phyloP scores from a whole-genome alignment of 2,888 invertebrate genomes.

The Morinoia aosen region DNA sequence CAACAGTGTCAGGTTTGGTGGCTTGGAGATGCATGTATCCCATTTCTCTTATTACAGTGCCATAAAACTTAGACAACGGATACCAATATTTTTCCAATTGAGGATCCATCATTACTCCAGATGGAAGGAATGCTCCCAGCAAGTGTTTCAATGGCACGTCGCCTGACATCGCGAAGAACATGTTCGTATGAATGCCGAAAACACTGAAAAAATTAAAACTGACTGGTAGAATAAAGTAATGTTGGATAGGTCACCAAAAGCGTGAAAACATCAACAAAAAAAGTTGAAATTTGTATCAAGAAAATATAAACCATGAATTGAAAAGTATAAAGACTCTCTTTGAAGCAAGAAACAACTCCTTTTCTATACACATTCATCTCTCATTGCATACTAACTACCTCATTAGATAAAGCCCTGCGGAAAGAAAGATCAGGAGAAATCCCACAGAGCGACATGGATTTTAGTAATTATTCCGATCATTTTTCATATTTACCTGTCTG shows the following conservation, averaged over 20 bases:
- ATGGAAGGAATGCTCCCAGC: constrained; percentile 69
- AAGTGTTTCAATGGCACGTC: constrained; percentile 69
- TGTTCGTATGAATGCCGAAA: constrained; percentile 78
- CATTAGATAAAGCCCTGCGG: not conserved
- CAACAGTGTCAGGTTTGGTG: constrained; percentile 90
- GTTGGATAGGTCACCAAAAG: not conserved
- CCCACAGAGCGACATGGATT: not conserved
- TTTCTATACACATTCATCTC: not conserved
- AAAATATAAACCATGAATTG: not conserved
- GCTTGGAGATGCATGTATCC: constrained; percentile 83
- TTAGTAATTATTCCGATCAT: not conserved
- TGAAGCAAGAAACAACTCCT: not conserved
- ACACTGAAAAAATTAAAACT: constrained; percentile 52
- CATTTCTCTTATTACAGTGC: constrained; percentile 71
- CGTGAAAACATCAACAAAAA: not conserved
- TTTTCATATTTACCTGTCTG: constrained; percentile 72
- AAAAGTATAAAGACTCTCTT: not conserved
- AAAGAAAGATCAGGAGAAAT: not conserved
- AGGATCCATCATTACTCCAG: constrained; percentile 69
- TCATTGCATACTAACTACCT: not conserved
- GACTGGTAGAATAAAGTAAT: not conserved
- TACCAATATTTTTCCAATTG: constrained; percentile 69
- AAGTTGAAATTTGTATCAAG: not conserved
- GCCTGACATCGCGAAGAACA: constrained; percentile 73
- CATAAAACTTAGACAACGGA: constrained; percentile 69